Percentiles rank a stretch among this genome's conserved stretches.
These are phyloP conservation scores for Ophiothrix spiculata DNA, from an alignment of 35 echinoderm and acorn worm species.

Conservation along the genomic window DNA sequence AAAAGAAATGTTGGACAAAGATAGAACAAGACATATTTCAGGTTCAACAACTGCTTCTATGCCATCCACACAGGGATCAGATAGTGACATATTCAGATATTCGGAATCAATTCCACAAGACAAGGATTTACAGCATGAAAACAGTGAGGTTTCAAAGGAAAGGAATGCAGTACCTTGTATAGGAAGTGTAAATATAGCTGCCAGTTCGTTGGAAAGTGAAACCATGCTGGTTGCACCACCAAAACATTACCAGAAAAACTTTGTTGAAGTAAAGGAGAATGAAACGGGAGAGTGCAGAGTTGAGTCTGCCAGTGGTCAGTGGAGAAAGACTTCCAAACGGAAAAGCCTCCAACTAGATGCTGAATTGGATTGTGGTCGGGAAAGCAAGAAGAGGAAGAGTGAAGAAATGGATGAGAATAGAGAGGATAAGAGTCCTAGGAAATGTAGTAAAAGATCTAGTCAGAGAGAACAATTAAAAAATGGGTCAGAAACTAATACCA, in stretches of 20 bases:
- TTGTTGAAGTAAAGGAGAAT: background rate
- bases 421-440: no score
- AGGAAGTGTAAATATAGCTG: background rate
- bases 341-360: background rate
- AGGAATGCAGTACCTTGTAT: background rate
- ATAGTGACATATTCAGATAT: background rate
- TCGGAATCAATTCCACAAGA: background rate
- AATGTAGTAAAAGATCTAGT: no score
- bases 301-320: no score
- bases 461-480: no score
- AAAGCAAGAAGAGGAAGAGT: background rate
- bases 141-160: background rate
- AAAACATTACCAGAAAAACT: slow-evolving; percentile 15
- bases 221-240: slow-evolving; percentile 14
- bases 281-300: background rate
- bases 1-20: no score
- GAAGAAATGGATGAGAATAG: no score
- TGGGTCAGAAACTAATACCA: no score
- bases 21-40: background rate
- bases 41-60: background rate
- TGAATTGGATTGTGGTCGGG: background rate
- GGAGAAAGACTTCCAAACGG: background rate
- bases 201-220: slow-evolving; percentile 22
- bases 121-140: slow-evolving; percentile 7
- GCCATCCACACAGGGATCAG: background rate